Base-by-base conservation (phyloP, 2,888 invertebrate genomes). In the Dryobotodes eremita region DNA sequence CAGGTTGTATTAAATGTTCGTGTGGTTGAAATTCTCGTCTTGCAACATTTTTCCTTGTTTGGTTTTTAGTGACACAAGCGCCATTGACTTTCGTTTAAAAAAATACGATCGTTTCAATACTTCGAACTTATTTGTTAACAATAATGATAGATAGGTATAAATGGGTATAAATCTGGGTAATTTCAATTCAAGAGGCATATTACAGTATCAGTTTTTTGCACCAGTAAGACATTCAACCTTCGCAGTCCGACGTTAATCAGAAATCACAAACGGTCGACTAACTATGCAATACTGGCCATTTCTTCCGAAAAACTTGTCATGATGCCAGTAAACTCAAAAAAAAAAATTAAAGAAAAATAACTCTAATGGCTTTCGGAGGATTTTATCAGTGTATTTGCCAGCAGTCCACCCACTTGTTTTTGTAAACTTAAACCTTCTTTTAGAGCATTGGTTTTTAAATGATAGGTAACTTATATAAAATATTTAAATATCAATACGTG, bases 1-100 rank as follows among this genome's bases (percentile, higher is more conserved):
- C 73, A 75, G 72, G 68, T 74, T 86, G 83, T 66, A 57, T 68
- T 70, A 74, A n/a, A 64, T 77, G 57, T 65, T 65, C 13, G 26
- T 70, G 26, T 36, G 50, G 26, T 72, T 84, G 36, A 62, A 72
- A 69, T 82, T 73, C 85, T 81, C 68, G 81, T 84, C 46, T 68
- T 62, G 42, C 62, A 72, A 84, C 57, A 84, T 82, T 80, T 46
- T 61, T 62, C 66, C 61, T 79, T 65, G 46, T 73, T 73, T 78
- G 48, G 15, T 78, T 42, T 59, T 69, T 57, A 64, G 31, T 50
- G 42, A 50, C n/a, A 64, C 31, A 62, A 57, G 55, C 26, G 6
- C 17, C n/a, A 50, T 50, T 57, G 13, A 8, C 8, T 53, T 20
- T 20, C 15, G 13, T 61, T 59, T 31, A 0, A 2, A 26, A 11